phyloP scores from a whole-genome alignment of 2,113 vertebrate species.

The Corythaixoides concolor region DNA sequence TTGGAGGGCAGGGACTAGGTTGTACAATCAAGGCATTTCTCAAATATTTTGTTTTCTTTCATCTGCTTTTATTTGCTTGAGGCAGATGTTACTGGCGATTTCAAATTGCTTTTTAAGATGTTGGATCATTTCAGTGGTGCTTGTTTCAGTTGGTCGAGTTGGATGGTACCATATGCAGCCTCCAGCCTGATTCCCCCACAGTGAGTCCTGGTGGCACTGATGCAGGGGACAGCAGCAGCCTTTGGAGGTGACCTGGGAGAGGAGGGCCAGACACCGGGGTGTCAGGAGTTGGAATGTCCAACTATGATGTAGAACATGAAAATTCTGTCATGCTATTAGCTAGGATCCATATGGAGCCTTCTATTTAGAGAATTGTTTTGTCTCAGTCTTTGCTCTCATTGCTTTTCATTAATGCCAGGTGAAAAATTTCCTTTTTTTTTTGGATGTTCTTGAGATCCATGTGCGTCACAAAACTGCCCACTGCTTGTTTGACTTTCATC shows the following conservation, averaged over 20 bases:
- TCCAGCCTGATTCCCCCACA: not conserved
- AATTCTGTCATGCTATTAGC: not conserved
- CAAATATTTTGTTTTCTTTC: not conserved
- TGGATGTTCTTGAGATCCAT: not conserved
- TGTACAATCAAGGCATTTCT: not conserved
- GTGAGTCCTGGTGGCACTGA: not conserved
- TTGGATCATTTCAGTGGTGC: not conserved
- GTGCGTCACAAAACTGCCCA: not conserved
- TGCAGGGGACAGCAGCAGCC: not conserved
- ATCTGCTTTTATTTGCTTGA: not conserved
- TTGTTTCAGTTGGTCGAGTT: not conserved
- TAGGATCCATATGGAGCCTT: conserved; percentile 2
- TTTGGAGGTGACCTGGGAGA: not conserved
- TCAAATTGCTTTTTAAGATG: not conserved
- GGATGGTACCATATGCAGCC: not conserved
- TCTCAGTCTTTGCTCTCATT: not conserved
- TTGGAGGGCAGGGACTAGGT: fast-evolving
- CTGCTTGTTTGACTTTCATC: not conserved
- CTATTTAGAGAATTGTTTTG: conserved; percentile 5
- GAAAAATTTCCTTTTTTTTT: not conserved
- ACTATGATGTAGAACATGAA: not conserved
- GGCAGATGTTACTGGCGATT: not conserved
- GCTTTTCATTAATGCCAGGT: not conserved
- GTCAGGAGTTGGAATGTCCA: not conserved
- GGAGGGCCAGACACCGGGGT: not conserved